Conservation (phyloP, 35 echinoderm and acorn worm species). For the Patiria miniata region DNA sequence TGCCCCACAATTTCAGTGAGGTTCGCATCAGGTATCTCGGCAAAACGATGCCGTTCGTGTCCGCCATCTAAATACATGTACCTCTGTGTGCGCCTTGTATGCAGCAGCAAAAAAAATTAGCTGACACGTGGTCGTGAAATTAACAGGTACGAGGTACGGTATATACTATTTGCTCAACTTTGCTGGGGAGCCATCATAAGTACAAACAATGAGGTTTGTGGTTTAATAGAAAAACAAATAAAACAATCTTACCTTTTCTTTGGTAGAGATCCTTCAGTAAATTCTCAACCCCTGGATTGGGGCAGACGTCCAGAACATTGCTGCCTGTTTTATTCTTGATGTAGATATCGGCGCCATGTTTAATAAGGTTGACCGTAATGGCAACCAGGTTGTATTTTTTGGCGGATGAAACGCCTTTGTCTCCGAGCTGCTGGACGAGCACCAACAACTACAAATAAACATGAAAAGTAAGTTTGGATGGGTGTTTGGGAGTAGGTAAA, state of each 20-base stretch:
- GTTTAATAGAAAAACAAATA: too few species aligned
- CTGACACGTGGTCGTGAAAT: too few species aligned
- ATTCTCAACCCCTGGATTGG: background rate
- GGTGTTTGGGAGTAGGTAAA: background rate
- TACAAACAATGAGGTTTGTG: too few species aligned
- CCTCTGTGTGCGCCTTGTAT: too few species aligned
- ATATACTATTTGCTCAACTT: too few species aligned
- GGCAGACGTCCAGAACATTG: background rate
- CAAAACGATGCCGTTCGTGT: too few species aligned
- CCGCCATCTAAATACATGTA: too few species aligned
- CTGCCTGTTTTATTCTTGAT: background rate
- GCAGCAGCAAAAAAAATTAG: too few species aligned
- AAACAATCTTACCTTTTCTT: background rate
- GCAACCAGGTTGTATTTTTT: conserved; percentile 16
- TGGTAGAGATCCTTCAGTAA: background rate
- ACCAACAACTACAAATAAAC: conserved; percentile 24
- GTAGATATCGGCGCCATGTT: conserved; percentile 36
- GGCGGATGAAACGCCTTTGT: background rate
- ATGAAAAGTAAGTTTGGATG: background rate
- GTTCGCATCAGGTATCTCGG: too few species aligned
- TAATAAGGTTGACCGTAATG: conserved; percentile 25
- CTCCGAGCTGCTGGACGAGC: background rate
- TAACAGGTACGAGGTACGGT: too few species aligned
- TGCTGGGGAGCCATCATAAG: too few species aligned
- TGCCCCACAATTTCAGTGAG: too few species aligned